Conservation (phyloP, 2,113 vertebrate species). For the Nycticorax nycticorax region DNA sequence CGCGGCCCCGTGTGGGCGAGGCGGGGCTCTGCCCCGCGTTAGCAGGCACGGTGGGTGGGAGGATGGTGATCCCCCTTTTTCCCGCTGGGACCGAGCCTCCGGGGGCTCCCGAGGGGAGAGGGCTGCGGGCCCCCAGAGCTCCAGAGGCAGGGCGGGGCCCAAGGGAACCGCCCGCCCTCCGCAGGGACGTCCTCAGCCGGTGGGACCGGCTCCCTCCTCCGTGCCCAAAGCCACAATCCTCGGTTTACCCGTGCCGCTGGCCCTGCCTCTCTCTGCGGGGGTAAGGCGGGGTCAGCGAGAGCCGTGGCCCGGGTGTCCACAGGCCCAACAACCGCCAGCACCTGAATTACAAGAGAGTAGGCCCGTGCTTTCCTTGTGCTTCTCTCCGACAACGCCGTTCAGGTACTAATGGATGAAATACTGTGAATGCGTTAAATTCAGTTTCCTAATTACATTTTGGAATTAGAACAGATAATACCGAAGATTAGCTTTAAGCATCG, state of each 20-base stretch:
- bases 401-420: too few relatives aligned
- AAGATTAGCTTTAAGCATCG: background rate
- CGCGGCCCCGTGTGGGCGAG: too few relatives aligned
- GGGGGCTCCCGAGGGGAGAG: too few relatives aligned
- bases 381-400: background rate
- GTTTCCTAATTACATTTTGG: background rate
- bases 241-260: background rate
- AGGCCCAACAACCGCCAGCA: background rate
- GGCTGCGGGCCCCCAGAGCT: too few relatives aligned
- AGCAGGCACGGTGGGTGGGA: too few relatives aligned
- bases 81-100: background rate
- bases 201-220: rapidly evolving
- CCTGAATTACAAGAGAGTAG: rapidly evolving
- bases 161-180: too few relatives aligned
- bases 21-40: background rate
- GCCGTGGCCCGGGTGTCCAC: too few relatives aligned
- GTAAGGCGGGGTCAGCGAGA: rapidly evolving
- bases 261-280: rapidly evolving
- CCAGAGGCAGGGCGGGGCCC: background rate
- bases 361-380: rapidly evolving
- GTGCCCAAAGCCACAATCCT: background rate
- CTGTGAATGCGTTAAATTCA: background rate
- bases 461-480: background rate
- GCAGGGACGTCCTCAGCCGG: too few relatives aligned
- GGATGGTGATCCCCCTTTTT: rapidly evolving